These are phyloP conservation scores for Hypsopygia costalis DNA, from an alignment of 2,888 invertebrate species.

Conservation along the genomic window DNA sequence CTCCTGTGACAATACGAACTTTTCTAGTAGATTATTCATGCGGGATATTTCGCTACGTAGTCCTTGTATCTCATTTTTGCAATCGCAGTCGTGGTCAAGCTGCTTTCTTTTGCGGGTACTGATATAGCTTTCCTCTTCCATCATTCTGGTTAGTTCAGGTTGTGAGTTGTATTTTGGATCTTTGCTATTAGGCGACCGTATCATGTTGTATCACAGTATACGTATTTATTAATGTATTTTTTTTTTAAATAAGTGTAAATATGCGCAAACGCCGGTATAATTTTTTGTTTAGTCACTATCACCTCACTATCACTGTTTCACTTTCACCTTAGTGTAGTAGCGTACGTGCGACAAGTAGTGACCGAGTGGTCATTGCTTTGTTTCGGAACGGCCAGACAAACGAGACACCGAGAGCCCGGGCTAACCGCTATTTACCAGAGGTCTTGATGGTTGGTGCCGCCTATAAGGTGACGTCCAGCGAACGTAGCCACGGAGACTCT, in stretches of 20 bases:
- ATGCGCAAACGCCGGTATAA: conserved; percentile 1
- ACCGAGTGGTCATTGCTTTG: conserved; percentile 1
- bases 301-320: conserved; percentile 1
- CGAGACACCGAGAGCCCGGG: conserved; percentile 4
- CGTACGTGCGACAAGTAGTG: conserved; percentile 3
- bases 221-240: no score
- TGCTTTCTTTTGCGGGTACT: not conserved
- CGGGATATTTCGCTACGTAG: no score
- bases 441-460: not conserved
- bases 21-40: conserved; percentile 1
- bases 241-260: not conserved
- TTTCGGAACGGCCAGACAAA: not conserved
- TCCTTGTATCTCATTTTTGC: conserved; percentile 1
- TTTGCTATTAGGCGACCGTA: conserved; percentile 1
- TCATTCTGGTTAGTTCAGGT: not conserved
- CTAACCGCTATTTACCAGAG: not conserved
- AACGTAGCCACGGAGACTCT: not conserved
- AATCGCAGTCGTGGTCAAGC: not conserved
- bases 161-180: conserved; percentile 2
- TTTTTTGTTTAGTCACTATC: not conserved
- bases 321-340: conserved; percentile 1
- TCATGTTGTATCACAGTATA: not conserved
- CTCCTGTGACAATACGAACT: no score
- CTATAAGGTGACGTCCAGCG: not conserved
- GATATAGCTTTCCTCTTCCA: not conserved